Evolutionary conservation across 1,140 invertebrate species (phyloP), one percentile per base, ranked within the genome.

Genomic region (Neuroterus valhalla): DNA sequence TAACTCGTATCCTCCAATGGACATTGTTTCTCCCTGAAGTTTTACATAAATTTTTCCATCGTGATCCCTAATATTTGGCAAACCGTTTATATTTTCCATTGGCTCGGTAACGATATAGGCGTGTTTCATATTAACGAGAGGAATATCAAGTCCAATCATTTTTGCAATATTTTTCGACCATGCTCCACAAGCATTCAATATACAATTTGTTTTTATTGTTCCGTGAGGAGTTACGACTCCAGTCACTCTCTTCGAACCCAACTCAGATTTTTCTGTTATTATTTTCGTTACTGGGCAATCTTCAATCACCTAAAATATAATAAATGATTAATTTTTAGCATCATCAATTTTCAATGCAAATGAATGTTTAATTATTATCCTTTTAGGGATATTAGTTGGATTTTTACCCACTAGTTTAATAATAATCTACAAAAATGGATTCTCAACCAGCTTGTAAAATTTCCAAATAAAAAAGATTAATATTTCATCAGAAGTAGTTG

Each of bases 1-100:
- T 0, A 89, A 86, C 88, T 98, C 96, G 83, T 97, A 98, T 19
- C 96, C 96, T n/a, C 96, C 96, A 76, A 97, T 92, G 74, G 92
- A 92, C 11, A 97, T 92, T 0, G 94, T 92, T 78, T 96, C 95
- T 5, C 96, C 96, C 80, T 97, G 95, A 0, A 96, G 92, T 77
- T 95, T 92, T 70, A 97, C 93, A 83, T 97, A 97, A n/a, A 96
- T 91, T 38, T 92, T 94, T 5, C 92, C 91, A 88, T 98, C 96
- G 79, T 96, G 95, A 87, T 97, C 96, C 72, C 96, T 88, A 17
- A 97, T 91, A 82, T 97, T 97, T 3, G 96, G 96, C 76, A 94
- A 89, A 12, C 92, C 93, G 48, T 94, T 91, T 0, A 96, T 93
- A 74, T 93, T 93, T 10, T 94, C 91, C 50, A 97, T 94, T 2